These are phyloP conservation scores for Radopholus similis DNA, from an alignment of 1,140 invertebrate species.

Conservation along the genomic window DNA sequence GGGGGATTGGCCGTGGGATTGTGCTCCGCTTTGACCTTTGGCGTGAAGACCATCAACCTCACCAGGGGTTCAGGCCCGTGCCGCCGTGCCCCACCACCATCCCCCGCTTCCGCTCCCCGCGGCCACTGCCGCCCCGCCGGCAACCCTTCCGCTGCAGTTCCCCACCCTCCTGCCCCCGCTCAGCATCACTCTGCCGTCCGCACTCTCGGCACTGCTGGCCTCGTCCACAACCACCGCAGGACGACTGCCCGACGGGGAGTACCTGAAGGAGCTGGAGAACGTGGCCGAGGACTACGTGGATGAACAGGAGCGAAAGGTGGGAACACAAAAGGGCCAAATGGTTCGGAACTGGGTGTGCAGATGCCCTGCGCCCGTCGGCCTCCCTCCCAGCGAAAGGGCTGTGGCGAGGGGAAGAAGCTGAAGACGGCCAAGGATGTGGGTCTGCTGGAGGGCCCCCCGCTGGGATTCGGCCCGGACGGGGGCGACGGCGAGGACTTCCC, in stretches of 20 bases:
- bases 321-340: background rate
- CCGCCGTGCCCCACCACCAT: background rate
- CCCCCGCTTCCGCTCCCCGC: background rate
- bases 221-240: background rate
- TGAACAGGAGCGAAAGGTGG: constrained; percentile 6
- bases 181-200: background rate
- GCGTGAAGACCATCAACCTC: too few relatives aligned
- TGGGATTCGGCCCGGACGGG: background rate
- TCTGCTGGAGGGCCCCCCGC: background rate
- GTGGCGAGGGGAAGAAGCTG: background rate
- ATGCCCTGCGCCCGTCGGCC: background rate
- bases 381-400: background rate
- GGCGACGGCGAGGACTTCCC: background rate
- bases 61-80: background rate
- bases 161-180: background rate
- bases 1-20: background rate
- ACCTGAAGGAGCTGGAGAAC: constrained; percentile 15
- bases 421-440: too few relatives aligned
- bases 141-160: background rate
- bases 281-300: constrained; percentile 18
- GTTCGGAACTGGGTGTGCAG: background rate
- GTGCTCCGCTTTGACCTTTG: too few relatives aligned
- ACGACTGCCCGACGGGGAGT: background rate
- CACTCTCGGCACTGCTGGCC: background rate
- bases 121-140: background rate